phyloP scores from a whole-genome alignment of 2,797 vertebrate genomes.

The Syndactyla subalaris region DNA sequence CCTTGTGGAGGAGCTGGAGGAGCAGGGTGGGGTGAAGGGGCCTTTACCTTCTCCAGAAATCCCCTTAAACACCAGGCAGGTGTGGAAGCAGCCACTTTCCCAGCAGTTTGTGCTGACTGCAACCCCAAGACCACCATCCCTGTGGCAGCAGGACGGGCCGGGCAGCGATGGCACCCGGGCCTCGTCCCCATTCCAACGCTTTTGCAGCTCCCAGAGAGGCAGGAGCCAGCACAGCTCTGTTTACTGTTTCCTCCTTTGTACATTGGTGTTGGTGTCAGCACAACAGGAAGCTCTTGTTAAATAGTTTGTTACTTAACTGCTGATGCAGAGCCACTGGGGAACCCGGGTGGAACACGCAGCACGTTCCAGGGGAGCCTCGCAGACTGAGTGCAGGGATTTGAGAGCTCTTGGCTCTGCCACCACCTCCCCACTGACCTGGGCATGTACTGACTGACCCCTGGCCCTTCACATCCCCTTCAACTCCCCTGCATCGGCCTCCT shows the following conservation, averaged over 20 bases:
- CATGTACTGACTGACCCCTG: accelerated
- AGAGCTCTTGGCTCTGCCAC: background rate
- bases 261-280: background rate
- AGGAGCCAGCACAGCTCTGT: background rate
- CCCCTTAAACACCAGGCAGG: background rate
- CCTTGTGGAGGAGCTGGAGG: accelerated
- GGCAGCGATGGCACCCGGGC: background rate
- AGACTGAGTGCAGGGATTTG: background rate
- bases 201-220: background rate
- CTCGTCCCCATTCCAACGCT: accelerated
- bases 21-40: background rate
- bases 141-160: background rate
- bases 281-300: slow-evolving; percentile 58
- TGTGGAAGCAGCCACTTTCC: background rate
- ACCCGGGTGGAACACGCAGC: background rate
- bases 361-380: accelerated
- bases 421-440: accelerated
- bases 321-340: background rate
- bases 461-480: background rate
- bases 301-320: slow-evolving; percentile 22
- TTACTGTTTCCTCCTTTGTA: slow-evolving; percentile 3
- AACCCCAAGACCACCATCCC: background rate
- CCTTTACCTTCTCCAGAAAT: background rate
- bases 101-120: background rate
- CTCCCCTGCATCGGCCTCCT: background rate